phyloP scores from a whole-genome alignment of 2,113 vertebrate species.

The Petroica traversi region DNA sequence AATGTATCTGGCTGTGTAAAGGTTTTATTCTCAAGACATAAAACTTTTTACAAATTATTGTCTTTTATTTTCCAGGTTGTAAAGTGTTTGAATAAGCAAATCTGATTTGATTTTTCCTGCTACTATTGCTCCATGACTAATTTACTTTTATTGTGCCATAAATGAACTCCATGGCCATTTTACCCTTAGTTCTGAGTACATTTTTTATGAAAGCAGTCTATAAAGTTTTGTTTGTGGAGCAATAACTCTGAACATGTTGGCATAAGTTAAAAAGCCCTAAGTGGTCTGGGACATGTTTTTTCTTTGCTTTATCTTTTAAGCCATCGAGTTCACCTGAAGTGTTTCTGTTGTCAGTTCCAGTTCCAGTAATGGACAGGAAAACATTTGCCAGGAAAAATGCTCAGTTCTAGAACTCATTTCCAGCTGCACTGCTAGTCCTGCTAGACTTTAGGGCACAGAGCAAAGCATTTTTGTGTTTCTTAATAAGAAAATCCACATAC shows the following conservation, averaged over 20 bases:
- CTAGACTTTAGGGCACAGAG: not conserved
- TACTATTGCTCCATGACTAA: constrained; percentile 52
- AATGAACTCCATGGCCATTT: constrained; percentile 56
- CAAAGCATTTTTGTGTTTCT: not conserved
- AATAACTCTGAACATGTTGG: not conserved
- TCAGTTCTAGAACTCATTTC: not conserved
- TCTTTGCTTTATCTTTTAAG: not conserved
- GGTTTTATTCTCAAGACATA: constrained; percentile 48
- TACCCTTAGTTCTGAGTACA: not conserved
- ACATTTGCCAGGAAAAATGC: not conserved
- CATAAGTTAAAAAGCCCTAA: not conserved
- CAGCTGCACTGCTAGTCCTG: not conserved
- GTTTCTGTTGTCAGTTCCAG: not conserved
- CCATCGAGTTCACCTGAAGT: constrained; percentile 11
- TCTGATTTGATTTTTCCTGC: constrained; percentile 43
- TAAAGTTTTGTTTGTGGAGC: constrained; percentile 24
- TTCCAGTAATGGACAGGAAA: not conserved
- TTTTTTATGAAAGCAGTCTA: constrained; percentile 24
- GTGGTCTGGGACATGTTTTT: not conserved
- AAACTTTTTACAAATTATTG: constrained; percentile 31
- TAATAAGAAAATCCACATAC: not conserved
- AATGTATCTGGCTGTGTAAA: constrained; percentile 28
- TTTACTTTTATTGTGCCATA: constrained; percentile 63
- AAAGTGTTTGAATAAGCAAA: constrained; percentile 55
- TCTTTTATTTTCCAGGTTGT: constrained; percentile 50